Evolutionary conservation across 2,113 vertebrate species (phyloP), one percentile per base, ranked within the genome.

Genomic region (Nerophis lumbriciformis): DNA sequence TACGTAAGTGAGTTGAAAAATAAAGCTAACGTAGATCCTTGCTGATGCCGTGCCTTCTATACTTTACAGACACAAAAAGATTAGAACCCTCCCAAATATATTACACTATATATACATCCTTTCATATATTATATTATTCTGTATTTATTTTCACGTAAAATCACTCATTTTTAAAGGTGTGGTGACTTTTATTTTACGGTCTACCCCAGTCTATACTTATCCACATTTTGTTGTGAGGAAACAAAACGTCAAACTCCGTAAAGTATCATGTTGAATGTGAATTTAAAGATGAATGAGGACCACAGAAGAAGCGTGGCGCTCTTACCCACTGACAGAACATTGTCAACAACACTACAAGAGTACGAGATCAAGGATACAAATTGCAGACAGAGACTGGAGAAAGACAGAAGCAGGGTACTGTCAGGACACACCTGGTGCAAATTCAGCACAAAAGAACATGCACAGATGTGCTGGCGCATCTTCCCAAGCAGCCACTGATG

Each of bases 391-490:
- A 52, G 61, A 48, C 61, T 39, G 10, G 53, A 58, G 45, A 67
- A 63, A 65, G 61, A 75, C 66, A 69, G 58, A 77, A 59, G 16
- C 12, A 53, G 53, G 63, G 53, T 59, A 48, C 52, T 53, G 82
- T 85, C 87, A n/a, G 88, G 72, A 77, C 83, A 65, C 72, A 84
- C 87, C 79, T 28, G 79, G 66, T 83, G 86, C 85, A 75, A 80
- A 66, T 73, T 80, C 59, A 55, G 68, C 35, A 45, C 36, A 51
- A 60, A 28, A 83, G 79, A 80, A 42, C 73, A 74, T 58, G 63
- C 68, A 69, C 85, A 87, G 83, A 88, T 83, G 85, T 85, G 83
- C 75, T 85, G 87, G 81, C 78, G 70, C 66, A 72, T 80, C 76
- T 71, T 73, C 81, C 81, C 78, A 85, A 78, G 83, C 80, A 79